A percentile compares a stretch with the other conserved stretches of the same genome.
Evolutionary conservation across 2,888 invertebrate species (phyloP).

Genomic region (Craniophora ligustri): DNA sequence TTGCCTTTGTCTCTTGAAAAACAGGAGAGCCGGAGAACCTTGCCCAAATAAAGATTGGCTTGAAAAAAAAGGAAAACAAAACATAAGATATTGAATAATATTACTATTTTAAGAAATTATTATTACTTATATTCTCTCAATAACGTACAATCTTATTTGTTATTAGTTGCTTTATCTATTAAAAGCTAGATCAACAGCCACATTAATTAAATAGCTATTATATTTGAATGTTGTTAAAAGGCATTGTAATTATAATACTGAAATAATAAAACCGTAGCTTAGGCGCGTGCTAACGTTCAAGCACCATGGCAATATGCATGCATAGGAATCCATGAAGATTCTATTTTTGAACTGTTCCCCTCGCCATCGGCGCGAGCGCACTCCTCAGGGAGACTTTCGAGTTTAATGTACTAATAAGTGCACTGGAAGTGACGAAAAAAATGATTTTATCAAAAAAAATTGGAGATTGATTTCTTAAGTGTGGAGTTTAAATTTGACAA

Average conservation of each 20-base stretch:
- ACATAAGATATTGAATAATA: too few relatives aligned
- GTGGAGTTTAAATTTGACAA: too few relatives aligned
- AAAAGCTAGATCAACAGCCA: too few relatives aligned
- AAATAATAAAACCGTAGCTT: constrained; percentile 33
- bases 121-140: too few relatives aligned
- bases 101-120: too few relatives aligned
- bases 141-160: too few relatives aligned
- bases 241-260: neutral
- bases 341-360: constrained; percentile 81
- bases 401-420: constrained; percentile 75
- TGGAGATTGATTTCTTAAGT: neutral
- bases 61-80: too few relatives aligned
- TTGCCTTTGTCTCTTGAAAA: too few relatives aligned
- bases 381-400: constrained; percentile 64
- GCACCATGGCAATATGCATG: constrained; percentile 59
- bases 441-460: constrained; percentile 27
- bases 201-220: too few relatives aligned
- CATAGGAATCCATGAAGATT: constrained; percentile 74
- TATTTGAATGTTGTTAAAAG: neutral
- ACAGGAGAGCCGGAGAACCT: too few relatives aligned
- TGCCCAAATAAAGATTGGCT: too few relatives aligned
- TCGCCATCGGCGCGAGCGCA: constrained; percentile 72
- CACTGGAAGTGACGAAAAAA: constrained; percentile 42
- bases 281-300: constrained; percentile 65
- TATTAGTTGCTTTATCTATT: too few relatives aligned